phyloP scores from a whole-genome alignment of 2,797 vertebrate genomes.

The Pempheris klunzingeri region DNA sequence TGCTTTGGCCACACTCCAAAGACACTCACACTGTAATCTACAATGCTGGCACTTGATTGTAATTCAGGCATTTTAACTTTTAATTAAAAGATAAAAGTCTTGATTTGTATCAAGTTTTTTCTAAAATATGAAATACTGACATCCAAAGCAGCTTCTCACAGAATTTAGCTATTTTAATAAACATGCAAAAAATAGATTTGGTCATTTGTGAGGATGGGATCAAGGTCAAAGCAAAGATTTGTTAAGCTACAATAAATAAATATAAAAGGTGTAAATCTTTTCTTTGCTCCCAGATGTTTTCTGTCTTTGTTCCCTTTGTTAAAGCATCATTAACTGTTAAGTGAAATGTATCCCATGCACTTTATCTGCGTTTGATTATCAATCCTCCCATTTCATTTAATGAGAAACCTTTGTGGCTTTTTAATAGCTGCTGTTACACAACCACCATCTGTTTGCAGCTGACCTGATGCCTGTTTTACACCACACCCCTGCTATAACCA shows the following conservation, averaged over 20 bases:
- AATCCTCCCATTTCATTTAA: slow-evolving; percentile 64
- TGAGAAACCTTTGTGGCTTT: slow-evolving; percentile 65
- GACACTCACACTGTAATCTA: not conserved
- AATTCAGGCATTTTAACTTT: not conserved
- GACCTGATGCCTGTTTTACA: slow-evolving; percentile 64
- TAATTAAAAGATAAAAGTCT: not conserved
- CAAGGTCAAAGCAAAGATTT: slow-evolving; percentile 45
- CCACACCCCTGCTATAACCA: slow-evolving; percentile 36
- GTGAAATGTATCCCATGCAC: slow-evolving; percentile 50
- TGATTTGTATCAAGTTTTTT: not conserved
- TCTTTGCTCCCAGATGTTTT: slow-evolving; percentile 53
- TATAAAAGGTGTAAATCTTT: not conserved
- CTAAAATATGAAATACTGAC: not conserved
- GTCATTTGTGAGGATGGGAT: not conserved
- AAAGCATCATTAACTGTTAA: slow-evolving; percentile 60
- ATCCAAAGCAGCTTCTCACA: not conserved
- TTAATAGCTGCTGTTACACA: slow-evolving; percentile 65
- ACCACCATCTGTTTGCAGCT: slow-evolving; percentile 73
- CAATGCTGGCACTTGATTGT: not conserved
- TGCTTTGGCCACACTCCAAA: slow-evolving; percentile 3
- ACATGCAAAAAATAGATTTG: not conserved
- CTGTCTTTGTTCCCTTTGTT: not conserved
- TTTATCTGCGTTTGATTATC: slow-evolving; percentile 57
- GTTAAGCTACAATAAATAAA: slow-evolving; percentile 1
- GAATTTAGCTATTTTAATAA: not conserved